Evolutionary conservation across 2,797 vertebrate genomes (phyloP).

Genomic region (Pipistrellus nathusii): DNA sequence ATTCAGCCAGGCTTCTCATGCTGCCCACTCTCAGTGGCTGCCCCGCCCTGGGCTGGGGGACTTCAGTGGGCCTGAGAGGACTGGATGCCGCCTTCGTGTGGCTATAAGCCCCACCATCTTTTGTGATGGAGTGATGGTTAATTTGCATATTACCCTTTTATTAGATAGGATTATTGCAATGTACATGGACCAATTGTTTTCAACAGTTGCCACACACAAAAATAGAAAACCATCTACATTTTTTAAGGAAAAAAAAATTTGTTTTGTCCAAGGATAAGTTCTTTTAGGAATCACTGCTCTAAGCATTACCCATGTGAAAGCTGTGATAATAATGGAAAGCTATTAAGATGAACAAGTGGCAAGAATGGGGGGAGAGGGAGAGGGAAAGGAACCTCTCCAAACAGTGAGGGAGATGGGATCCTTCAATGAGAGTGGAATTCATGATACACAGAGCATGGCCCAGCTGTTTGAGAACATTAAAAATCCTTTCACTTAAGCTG

Average conservation of each 20-base stretch:
- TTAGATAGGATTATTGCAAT: background rate
- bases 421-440: conserved; percentile 63
- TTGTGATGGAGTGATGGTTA: too few relatives aligned
- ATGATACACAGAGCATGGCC: conserved; percentile 52
- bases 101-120: too few relatives aligned
- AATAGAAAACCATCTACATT: background rate
- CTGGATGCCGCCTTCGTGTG: too few relatives aligned
- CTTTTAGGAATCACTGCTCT: background rate
- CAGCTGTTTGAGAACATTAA: conserved; percentile 81
- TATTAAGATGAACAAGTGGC: background rate
- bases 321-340: background rate
- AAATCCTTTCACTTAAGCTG: conserved; percentile 82
- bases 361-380: background rate
- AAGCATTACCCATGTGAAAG: background rate
- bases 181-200: background rate
- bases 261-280: conserved; percentile 27
- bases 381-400: background rate
- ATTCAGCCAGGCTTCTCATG: too few relatives aligned
- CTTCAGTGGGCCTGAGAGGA: too few relatives aligned
- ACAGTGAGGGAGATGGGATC: conserved; percentile 14
- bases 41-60: too few relatives aligned
- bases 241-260: background rate
- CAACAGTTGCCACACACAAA: background rate
- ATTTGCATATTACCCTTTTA: too few relatives aligned
- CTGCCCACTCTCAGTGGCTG: too few relatives aligned